Conservation (phyloP, 2,797 vertebrate genomes). For the Centropyge bicolor region DNA sequence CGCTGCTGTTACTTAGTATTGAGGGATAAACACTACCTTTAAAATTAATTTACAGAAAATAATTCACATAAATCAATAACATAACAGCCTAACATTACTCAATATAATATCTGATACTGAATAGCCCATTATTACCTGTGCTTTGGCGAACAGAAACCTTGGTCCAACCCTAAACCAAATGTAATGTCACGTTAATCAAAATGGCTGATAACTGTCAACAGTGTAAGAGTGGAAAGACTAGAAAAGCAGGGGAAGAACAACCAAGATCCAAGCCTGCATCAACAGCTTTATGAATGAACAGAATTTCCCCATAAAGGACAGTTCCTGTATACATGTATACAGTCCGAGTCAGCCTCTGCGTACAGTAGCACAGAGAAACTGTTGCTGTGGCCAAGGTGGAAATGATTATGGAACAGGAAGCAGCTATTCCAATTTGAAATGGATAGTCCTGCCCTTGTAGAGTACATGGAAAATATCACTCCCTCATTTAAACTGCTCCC, state of each 20-base stretch:
- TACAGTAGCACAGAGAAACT: constrained; percentile 43
- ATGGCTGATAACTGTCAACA: background rate
- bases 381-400: constrained; percentile 69
- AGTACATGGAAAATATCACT: constrained; percentile 59
- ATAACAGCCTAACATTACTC: background rate
- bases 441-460: constrained; percentile 69
- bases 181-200: background rate
- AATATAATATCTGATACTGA: background rate
- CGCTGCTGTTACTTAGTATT: background rate
- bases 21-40: background rate
- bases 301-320: background rate
- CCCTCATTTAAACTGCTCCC: constrained; percentile 45
- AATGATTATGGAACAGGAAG: constrained; percentile 78
- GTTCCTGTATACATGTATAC: constrained; percentile 11
- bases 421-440: constrained; percentile 77
- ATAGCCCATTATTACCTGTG: background rate
- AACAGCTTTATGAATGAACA: background rate
- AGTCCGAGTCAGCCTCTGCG: background rate
- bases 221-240: background rate
- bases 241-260: background rate
- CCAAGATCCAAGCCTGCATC: background rate
- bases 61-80: background rate
- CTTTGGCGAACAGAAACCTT: background rate
- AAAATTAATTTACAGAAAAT: too few relatives aligned
- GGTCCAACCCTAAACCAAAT: background rate